These are phyloP conservation scores for Tineola bisselliella DNA, from an alignment of 2,888 invertebrate species.

Conservation along the genomic window DNA sequence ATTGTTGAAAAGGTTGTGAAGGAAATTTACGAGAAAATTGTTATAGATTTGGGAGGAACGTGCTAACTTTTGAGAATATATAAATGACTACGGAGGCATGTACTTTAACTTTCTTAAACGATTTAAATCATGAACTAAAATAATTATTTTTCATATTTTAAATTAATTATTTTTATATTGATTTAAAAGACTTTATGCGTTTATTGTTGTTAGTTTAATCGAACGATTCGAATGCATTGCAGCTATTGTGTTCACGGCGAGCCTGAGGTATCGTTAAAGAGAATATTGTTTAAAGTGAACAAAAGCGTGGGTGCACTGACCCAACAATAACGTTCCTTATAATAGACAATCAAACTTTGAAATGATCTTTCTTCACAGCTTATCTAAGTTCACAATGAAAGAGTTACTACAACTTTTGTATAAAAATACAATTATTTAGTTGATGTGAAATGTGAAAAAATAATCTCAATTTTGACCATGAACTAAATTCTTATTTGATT, in stretches of 20 bases:
- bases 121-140: neutral
- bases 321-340: slow-evolving; percentile 16
- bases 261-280: no score
- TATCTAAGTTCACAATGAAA: slow-evolving; percentile 43
- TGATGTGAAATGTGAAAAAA: neutral
- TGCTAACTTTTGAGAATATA: neutral
- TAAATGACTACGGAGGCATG: neutral
- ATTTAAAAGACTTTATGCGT: no score
- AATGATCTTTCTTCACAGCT: slow-evolving; percentile 32
- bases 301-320: neutral
- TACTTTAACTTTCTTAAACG: neutral
- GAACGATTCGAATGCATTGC: no score
- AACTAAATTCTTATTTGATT: neutral
- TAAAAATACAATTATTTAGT: neutral
- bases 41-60: neutral
- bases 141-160: no score
- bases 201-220: no score
- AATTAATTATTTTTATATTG: no score
- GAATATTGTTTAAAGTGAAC: neutral
- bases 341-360: slow-evolving; percentile 44
- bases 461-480: neutral
- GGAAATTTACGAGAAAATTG: slow-evolving; percentile 18
- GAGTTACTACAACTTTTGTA: slow-evolving; percentile 26
- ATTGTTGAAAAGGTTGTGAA: slow-evolving; percentile 29
- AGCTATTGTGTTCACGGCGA: no score